Evolutionary conservation across 2,113 vertebrate genomes (phyloP).

Genomic region (Oncorhynchus masou): DNA sequence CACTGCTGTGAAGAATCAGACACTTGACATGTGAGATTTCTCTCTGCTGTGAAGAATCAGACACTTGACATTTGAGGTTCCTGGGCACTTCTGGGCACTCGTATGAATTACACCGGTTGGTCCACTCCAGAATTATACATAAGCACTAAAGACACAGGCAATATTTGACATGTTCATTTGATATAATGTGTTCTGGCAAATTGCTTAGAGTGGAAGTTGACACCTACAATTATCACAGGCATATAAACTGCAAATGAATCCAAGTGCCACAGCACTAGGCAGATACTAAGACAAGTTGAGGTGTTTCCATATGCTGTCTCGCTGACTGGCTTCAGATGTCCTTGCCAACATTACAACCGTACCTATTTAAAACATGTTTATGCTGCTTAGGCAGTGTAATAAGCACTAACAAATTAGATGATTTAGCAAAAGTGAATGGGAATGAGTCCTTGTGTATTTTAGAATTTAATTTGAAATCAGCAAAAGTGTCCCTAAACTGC

Average conservation of each 20-base stretch:
- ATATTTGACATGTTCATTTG: conserved; percentile 33
- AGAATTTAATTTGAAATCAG: neutral
- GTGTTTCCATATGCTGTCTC: conserved; percentile 34
- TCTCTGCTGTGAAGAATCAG: no score
- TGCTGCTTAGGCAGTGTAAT: neutral
- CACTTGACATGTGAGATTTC: no score
- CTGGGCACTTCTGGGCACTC: no score
- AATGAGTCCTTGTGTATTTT: neutral
- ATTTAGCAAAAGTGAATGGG: neutral
- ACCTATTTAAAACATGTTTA: neutral
- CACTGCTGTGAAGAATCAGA: no score
- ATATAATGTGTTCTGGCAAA: conserved; percentile 53
- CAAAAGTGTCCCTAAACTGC: neutral
- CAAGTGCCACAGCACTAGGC: conserved; percentile 28
- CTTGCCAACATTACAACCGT: neutral
- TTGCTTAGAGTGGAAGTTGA: conserved; percentile 47
- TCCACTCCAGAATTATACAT: no score
- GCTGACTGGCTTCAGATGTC: conserved; percentile 20
- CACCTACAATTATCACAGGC: conserved; percentile 47
- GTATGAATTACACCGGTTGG: no score
- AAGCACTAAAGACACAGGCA: neutral
- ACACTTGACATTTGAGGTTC: no score
- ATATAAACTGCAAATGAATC: conserved; percentile 59
- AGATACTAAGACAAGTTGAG: conserved; percentile 24
- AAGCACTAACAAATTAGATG: neutral